A percentile compares a stretch with the other conserved stretches of the same genome.
These are phyloP conservation scores for Drosophila macrospina DNA, from an alignment of 2,888 invertebrate genomes.

Conservation along the genomic window DNA sequence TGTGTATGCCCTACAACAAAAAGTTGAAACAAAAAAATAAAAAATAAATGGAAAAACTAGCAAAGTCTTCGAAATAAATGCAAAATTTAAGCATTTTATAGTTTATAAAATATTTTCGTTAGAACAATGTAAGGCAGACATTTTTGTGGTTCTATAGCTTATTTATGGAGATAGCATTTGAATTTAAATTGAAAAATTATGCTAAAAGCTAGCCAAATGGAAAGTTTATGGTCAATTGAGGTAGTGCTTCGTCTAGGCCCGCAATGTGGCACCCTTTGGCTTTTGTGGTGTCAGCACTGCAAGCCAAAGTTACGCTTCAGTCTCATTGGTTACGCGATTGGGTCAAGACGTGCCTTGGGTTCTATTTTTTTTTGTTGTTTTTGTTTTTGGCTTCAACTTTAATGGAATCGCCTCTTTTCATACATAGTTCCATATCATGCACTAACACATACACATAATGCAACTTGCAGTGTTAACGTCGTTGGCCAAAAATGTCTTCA, in stretches of 20 bases:
- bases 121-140: too few species aligned
- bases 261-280: slow-evolving; percentile 24
- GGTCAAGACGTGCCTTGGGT: slow-evolving; percentile 61
- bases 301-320: slow-evolving; percentile 48
- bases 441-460: slow-evolving; percentile 54
- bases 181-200: not conserved
- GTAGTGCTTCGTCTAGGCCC: slow-evolving; percentile 41
- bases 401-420: not conserved
- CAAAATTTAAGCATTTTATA: too few species aligned
- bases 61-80: too few species aligned
- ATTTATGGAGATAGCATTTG: not conserved
- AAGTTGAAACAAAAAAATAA: not conserved
- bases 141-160: not conserved
- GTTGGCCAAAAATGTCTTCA: slow-evolving; percentile 57
- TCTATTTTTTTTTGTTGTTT: not conserved
- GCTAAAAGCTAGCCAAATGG: slow-evolving; percentile 15
- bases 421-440: slow-evolving; percentile 13
- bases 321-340: slow-evolving; percentile 50
- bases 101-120: too few species aligned
- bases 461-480: slow-evolving; percentile 60
- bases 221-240: slow-evolving; percentile 24
- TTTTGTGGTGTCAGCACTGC: slow-evolving; percentile 11
- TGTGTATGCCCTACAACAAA: slow-evolving; percentile 36
- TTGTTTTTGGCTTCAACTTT: not conserved
- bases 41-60: too few species aligned